Percentiles rank a stretch among this genome's conserved stretches.
Conservation (phyloP, 2,113 vertebrate species). For the Plotosus lineatus region DNA sequence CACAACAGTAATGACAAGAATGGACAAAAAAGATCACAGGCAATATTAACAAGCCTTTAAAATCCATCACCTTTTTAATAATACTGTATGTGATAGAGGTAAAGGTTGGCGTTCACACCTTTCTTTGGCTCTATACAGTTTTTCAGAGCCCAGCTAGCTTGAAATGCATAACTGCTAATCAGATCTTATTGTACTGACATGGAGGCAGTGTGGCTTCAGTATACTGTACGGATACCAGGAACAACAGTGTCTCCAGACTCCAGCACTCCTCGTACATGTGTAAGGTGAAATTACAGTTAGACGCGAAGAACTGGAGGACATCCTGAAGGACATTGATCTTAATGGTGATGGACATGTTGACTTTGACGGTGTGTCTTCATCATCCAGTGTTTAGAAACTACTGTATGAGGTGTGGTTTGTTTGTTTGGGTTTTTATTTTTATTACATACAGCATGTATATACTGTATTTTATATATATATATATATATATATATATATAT, state of each 20-base stretch:
- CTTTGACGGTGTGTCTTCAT: conserved; percentile 88
- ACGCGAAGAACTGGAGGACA: conserved; percentile 94
- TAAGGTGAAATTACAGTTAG: too few species aligned
- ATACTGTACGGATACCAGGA: too few species aligned
- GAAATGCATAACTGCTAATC: too few species aligned
- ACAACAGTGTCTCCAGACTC: too few species aligned
- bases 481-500: neutral
- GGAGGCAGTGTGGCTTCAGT: neutral
- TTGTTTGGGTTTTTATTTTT: neutral
- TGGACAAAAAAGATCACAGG: neutral
- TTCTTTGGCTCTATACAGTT: neutral
- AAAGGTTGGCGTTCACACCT: neutral
- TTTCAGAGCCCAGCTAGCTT: neutral
- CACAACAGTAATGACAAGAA: neutral
- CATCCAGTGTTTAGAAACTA: too few species aligned
- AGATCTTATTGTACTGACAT: neutral
- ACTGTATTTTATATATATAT: too few species aligned
- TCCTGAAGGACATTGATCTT: conserved; percentile 93
- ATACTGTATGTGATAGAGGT: neutral
- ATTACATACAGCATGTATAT: too few species aligned
- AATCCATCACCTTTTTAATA: too few species aligned
- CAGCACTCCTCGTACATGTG: too few species aligned
- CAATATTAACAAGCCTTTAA: neutral
- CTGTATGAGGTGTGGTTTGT: too few species aligned
- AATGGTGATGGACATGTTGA: conserved; percentile 96